phyloP scores from a whole-genome alignment of 2,888 invertebrate species.

The Patella pellucida region DNA sequence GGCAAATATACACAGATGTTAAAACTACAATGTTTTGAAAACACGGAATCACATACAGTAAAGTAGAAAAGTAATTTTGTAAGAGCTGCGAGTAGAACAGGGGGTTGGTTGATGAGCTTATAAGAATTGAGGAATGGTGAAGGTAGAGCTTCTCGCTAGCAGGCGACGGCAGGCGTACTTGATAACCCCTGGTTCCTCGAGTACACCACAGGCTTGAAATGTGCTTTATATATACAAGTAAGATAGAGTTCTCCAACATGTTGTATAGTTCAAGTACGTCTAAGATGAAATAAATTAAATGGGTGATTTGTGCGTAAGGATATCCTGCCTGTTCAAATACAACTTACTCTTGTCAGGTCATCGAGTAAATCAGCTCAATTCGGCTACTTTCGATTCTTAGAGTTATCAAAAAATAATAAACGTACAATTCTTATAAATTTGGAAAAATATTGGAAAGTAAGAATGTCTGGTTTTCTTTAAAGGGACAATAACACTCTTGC shows the following conservation, averaged over 20 bases:
- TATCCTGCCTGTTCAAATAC: neutral
- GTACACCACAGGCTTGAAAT: neutral
- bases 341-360: neutral
- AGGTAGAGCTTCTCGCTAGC: constrained; percentile 2
- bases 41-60: constrained; percentile 30
- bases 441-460: too few relatives aligned
- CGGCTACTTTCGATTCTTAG: neutral
- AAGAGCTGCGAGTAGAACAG: constrained; percentile 25
- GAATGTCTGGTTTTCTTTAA: too few relatives aligned
- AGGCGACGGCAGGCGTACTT: constrained; percentile 7
- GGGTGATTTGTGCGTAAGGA: neutral
- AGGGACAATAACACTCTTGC: too few relatives aligned
- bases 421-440: too few relatives aligned
- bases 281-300: neutral
- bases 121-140: neutral
- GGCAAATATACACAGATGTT: constrained; percentile 27
- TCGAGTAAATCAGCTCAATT: neutral
- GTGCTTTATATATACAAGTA: neutral
- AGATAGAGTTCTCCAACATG: neutral
- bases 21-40: constrained; percentile 33
- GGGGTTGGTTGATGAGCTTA: constrained; percentile 1
- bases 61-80: constrained; percentile 40
- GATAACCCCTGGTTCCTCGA: constrained; percentile 1
- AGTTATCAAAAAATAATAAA: too few relatives aligned
- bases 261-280: constrained; percentile 8